phyloP scores from a whole-genome alignment of 2,797 vertebrate genomes.

The Chloroceryle inda region DNA sequence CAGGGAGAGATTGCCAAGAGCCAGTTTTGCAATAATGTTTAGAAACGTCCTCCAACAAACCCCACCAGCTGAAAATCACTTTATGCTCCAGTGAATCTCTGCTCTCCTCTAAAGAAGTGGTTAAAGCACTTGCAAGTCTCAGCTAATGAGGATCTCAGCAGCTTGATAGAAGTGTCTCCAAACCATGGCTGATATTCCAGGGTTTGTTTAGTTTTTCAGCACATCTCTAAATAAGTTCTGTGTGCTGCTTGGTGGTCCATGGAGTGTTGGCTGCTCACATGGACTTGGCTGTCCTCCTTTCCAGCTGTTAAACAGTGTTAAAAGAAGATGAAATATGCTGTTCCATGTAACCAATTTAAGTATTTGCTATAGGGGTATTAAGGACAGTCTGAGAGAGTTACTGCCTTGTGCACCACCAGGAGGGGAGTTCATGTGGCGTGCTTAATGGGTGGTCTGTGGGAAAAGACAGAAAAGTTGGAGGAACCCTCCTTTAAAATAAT shows the following conservation, averaged over 20 bases:
- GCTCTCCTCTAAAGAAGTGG: not conserved
- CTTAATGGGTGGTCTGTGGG: constrained; percentile 35
- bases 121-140: not conserved
- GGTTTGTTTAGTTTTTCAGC: not conserved
- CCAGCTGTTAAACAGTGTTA: constrained; percentile 47
- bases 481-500: not conserved
- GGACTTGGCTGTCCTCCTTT: constrained; percentile 20
- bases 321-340: constrained; percentile 16
- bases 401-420: not conserved
- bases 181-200: not conserved
- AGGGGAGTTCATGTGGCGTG: not conserved
- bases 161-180: not conserved
- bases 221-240: not conserved
- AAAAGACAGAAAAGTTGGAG: not conserved
- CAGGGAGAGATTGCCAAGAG: not conserved
- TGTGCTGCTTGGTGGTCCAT: constrained; percentile 48
- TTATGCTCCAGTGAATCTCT: not conserved
- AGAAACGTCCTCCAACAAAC: constrained; percentile 28
- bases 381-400: not conserved
- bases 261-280: not conserved
- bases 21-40: constrained; percentile 49
- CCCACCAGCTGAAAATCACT: not conserved
- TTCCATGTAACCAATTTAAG: not conserved
- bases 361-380: not conserved
- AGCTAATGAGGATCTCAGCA: not conserved